phyloP scores from a whole-genome alignment of 1,140 invertebrate genomes.

The Bombus superbus region DNA sequence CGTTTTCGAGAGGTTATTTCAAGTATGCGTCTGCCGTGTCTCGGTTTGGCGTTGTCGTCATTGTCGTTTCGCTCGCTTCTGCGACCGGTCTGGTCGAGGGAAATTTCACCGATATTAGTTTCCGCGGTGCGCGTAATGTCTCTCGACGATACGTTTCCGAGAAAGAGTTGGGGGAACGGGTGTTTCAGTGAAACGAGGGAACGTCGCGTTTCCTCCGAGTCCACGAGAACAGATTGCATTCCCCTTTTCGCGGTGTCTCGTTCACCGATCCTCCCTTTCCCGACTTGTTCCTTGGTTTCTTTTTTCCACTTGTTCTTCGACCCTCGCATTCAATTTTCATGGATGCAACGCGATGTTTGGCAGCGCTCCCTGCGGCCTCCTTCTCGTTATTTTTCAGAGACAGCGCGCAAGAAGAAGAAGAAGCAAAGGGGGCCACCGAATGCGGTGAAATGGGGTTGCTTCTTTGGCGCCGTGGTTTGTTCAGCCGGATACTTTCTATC shows the following conservation, averaged over 20 bases:
- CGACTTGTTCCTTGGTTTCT: neutral
- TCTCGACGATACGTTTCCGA: conserved; percentile 54
- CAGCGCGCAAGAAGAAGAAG: neutral
- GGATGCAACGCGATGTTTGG: conserved; percentile 48
- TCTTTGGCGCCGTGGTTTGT: conserved; percentile 44
- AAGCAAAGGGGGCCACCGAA: too few relatives aligned
- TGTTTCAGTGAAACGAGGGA: conserved; percentile 7
- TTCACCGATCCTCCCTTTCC: neutral
- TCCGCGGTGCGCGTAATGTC: conserved; percentile 53
- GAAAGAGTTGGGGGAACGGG: neutral
- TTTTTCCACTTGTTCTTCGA: neutral
- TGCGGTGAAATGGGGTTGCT: neutral
- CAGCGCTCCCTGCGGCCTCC: conserved; percentile 39
- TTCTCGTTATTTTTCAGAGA: conserved; percentile 54
- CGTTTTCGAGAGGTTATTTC: conserved; percentile 54
- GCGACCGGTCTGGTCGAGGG: conserved; percentile 6
- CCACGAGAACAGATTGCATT: conserved; percentile 60
- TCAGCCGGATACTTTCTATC: conserved; percentile 64
- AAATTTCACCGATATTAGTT: conserved; percentile 70
- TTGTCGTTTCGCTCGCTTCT: neutral
- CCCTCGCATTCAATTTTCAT: conserved; percentile 49
- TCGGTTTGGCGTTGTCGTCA: neutral
- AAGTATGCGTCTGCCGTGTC: conserved; percentile 46
- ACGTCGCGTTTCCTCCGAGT: conserved; percentile 41
- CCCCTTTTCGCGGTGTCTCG: neutral